Conservation (phyloP, 2,113 vertebrate species). For the Rhineura floridana region DNA sequence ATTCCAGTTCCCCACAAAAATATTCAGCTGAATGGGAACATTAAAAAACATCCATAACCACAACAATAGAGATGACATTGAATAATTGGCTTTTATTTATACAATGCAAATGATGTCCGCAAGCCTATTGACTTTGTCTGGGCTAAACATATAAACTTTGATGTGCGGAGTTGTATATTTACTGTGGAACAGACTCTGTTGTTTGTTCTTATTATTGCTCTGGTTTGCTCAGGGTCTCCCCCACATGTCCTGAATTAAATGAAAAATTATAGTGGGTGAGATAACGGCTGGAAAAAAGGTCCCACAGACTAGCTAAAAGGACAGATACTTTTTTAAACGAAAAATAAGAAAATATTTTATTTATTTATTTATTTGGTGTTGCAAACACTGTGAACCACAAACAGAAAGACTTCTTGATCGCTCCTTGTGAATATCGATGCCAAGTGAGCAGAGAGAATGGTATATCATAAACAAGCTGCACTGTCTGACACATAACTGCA, state of each 20-base stretch:
- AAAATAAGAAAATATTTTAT: neutral
- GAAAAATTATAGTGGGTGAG: constrained; percentile 10
- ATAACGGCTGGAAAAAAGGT: neutral
- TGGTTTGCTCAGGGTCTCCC: neutral
- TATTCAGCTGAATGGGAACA: neutral
- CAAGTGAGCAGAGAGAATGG: neutral
- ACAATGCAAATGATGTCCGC: neutral
- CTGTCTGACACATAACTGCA: neutral
- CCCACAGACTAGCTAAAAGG: neutral
- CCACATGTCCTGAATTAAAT: constrained; percentile 20
- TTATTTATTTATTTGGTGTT: neutral
- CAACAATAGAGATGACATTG: neutral
- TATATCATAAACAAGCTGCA: neutral
- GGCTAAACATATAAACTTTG: neutral
- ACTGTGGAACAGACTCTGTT: neutral
- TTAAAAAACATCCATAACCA: neutral
- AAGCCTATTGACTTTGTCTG: neutral
- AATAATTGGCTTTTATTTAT: constrained; percentile 7
- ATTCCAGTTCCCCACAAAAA: neutral
- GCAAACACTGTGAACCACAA: constrained; percentile 1
- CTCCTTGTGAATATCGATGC: neutral
- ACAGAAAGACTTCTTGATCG: neutral
- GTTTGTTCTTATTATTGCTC: neutral
- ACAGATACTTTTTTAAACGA: constrained; percentile 7
- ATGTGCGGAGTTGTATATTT: neutral